A percentile compares a stretch with the other conserved stretches of the same genome.
phyloP scores from a whole-genome alignment of 2,888 invertebrate species.

The Scaptomyza cyrtandrae region DNA sequence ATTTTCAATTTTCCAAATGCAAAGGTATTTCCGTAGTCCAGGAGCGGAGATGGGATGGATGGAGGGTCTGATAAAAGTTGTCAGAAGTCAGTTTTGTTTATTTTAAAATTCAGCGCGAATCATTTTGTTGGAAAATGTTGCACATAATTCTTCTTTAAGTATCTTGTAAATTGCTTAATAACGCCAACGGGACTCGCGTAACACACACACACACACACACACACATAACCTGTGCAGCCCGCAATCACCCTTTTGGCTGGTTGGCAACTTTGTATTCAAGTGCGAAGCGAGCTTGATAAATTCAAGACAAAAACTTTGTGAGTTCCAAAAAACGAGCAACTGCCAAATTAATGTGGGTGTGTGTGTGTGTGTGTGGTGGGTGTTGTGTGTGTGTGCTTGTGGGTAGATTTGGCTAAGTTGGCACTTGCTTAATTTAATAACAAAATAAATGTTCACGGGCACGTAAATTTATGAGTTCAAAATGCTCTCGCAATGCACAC shows the following conservation, averaged over 20 bases:
- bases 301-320: conserved; percentile 66
- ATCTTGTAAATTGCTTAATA: conserved; percentile 84
- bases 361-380: conserved; percentile 20
- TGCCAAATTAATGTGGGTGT: conserved; percentile 65
- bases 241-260: conserved; percentile 61
- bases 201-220: conserved; percentile 27
- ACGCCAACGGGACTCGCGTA: conserved; percentile 73
- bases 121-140: conserved; percentile 81
- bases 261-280: conserved; percentile 74
- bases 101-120: conserved; percentile 79
- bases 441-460: conserved; percentile 83
- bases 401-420: conserved; percentile 43
- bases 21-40: conserved; percentile 25
- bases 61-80: conserved; percentile 49
- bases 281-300: conserved; percentile 70
- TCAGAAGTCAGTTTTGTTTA: conserved; percentile 78
- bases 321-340: conserved; percentile 53
- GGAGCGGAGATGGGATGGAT: not conserved
- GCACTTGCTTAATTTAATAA: conserved; percentile 81
- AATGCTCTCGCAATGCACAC: conserved; percentile 63
- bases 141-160: conserved; percentile 84
- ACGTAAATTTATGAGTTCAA: conserved; percentile 79
- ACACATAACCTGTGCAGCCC: not conserved
- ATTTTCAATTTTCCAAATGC: conserved; percentile 49
- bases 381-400: conserved; percentile 9